These are phyloP conservation scores for Psophia crepitans DNA, from an alignment of 2,113 vertebrate genomes.

Conservation along the genomic window DNA sequence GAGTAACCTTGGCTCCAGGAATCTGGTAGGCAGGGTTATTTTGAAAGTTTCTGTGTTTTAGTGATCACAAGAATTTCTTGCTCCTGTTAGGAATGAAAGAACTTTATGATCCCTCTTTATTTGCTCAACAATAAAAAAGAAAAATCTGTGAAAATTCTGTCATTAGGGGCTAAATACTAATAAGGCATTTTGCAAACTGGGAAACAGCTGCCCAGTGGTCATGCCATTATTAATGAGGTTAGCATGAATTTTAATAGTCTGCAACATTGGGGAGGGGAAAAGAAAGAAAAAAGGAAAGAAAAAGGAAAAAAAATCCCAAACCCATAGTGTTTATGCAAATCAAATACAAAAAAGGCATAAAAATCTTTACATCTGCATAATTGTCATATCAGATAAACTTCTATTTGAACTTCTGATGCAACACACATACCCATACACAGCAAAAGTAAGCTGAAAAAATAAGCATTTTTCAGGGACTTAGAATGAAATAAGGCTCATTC, in stretches of 20 bases:
- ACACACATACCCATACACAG: neutral
- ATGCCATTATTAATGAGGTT: neutral
- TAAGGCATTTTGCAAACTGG: neutral
- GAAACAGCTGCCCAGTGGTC: neutral
- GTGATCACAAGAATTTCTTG: neutral
- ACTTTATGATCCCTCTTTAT: neutral
- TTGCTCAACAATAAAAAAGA: neutral
- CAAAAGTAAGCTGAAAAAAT: neutral
- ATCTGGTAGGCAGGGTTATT: neutral
- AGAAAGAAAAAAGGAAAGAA: neutral
- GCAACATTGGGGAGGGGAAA: rapidly evolving
- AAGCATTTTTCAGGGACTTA: neutral
- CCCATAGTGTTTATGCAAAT: neutral
- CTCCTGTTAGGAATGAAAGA: neutral
- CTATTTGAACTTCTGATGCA: neutral
- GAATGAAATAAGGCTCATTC: neutral
- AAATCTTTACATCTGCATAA: neutral
- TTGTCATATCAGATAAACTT: neutral
- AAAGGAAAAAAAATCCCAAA: neutral
- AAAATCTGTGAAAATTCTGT: neutral
- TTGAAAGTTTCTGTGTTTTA: neutral
- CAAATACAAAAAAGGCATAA: neutral
- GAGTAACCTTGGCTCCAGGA: neutral
- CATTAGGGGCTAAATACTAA: neutral
- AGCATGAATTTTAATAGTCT: neutral